Evolutionary conservation across 2,888 invertebrate genomes (phyloP), one percentile per base, ranked within the genome.

Genomic region (Aplocera efformata): DNA sequence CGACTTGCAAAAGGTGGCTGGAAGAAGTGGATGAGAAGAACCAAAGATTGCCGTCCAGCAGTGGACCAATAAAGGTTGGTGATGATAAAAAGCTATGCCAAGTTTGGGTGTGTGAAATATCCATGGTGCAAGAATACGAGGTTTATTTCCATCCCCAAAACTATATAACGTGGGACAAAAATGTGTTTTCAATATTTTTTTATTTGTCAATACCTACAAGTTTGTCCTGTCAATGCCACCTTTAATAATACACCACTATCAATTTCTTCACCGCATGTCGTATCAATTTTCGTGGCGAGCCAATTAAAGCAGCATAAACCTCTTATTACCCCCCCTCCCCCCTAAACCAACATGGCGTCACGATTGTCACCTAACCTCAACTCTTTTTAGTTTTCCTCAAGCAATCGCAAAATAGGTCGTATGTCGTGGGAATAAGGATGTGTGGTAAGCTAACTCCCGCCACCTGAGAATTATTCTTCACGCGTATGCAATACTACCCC

Each of bases 261-360:
- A 80, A 81, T 67, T 59, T 60, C 65, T 63, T 57, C 52, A 42
- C 39, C 50, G 43, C 59, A 65, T 61, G 59, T 60, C 61, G 61
- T 67, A 65, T 67, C 66, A 82, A 72, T 80, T 82, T 79, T 79
- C 72, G 69, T 67, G 63, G 60, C 60, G 63, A 76, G 72, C 83
- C 85, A 85, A 86, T 88, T 88, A 84, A 79, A 80, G 68, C 71
- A 61, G 67, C 65, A 75, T 83, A 80, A 85, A 81, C 79, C 79
- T 70, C 79, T 80, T 81, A 82, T 77, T 79, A 83, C 72, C 71
- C 79, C 76, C 82, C 83, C 83, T 69, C 68, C 58, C 67, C 62
- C 68, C 75, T 77, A 80, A 82, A 80, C 77, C 83, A 88, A 86
- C 79, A 88, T 88, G 86, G 86, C 86, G 82, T 76, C 78, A 74